phyloP scores from a whole-genome alignment of 2,888 invertebrate species.

The Drosophila yooni region DNA sequence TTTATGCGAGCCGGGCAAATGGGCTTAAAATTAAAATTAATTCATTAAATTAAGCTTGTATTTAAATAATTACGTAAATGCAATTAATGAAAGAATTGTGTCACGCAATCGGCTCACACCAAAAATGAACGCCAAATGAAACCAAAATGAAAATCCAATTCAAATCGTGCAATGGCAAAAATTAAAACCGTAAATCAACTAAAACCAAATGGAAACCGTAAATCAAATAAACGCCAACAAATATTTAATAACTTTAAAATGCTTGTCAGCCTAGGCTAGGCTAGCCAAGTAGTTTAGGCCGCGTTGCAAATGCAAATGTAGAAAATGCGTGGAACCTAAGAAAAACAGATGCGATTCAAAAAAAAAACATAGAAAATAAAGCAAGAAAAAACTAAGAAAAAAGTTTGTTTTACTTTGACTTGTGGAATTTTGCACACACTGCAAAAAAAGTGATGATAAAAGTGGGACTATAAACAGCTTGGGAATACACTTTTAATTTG shows the following conservation, averaged over 20 bases:
- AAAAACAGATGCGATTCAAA: slow-evolving; percentile 17
- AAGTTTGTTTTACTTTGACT: slow-evolving; percentile 5
- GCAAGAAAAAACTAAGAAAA: slow-evolving; percentile 31
- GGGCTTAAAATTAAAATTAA: slow-evolving; percentile 53
- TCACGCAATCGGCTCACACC: slow-evolving; percentile 50
- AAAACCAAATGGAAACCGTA: slow-evolving; percentile 2
- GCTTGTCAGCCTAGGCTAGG: slow-evolving; percentile 24
- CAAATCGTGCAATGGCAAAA: slow-evolving; percentile 31
- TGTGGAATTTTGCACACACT: neutral
- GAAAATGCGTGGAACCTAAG: slow-evolving; percentile 38
- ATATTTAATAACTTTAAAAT: slow-evolving; percentile 24
- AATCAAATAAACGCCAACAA: slow-evolving; percentile 14
- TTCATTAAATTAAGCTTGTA: slow-evolving; percentile 67
- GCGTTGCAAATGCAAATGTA: slow-evolving; percentile 31
- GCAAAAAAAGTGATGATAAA: neutral
- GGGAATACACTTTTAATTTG: too few relatives aligned
- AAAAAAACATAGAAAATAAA: slow-evolving; percentile 54
- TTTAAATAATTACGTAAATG: slow-evolving; percentile 43
- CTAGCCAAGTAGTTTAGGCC: slow-evolving; percentile 28
- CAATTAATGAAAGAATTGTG: slow-evolving; percentile 36
- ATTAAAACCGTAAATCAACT: slow-evolving; percentile 43
- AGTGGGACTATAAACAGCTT: neutral
- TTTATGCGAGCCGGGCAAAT: slow-evolving; percentile 30
- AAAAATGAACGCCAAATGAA: slow-evolving; percentile 43
- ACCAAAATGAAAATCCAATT: slow-evolving; percentile 38